Percentiles rank a stretch among this genome's conserved stretches.
phyloP scores from a whole-genome alignment of 2,888 invertebrate genomes.

The Tryphoninae sp. region DNA sequence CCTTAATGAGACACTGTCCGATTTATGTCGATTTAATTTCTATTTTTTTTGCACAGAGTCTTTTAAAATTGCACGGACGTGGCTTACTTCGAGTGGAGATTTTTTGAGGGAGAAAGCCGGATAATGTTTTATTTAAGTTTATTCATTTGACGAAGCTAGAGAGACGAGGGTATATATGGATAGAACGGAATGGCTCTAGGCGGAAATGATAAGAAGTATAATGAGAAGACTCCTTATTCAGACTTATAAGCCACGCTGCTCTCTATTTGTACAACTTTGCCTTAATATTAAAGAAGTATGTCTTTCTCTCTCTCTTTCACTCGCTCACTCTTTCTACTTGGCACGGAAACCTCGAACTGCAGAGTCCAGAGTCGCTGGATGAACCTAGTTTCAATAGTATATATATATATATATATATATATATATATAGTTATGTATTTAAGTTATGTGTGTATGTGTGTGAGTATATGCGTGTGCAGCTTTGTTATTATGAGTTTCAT shows the following conservation, averaged over 20 bases:
- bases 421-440: no score
- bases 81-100: neutral
- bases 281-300: constrained; percentile 55
- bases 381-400: neutral
- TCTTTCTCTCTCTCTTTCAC: neutral
- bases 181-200: constrained; percentile 19
- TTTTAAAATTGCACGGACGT: constrained; percentile 24
- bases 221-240: constrained; percentile 56
- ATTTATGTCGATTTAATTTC: no score
- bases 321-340: constrained; percentile 26
- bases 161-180: neutral
- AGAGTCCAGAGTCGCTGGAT: constrained; percentile 26
- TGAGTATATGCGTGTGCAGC: constrained; percentile 14
- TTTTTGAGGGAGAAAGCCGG: neutral
- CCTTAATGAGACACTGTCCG: no score
- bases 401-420: no score
- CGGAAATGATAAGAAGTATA: constrained; percentile 50
- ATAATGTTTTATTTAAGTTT: constrained; percentile 23
- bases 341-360: constrained; percentile 28
- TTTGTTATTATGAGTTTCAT: constrained; percentile 35
- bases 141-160: constrained; percentile 10
- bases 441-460: neutral
- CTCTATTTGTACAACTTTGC: constrained; percentile 53
- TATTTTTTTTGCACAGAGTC: constrained; percentile 1
- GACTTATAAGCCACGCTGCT: constrained; percentile 51